Evolutionary conservation across 2,888 invertebrate species (phyloP).

Genomic region (Tetragonula carbonaria): DNA sequence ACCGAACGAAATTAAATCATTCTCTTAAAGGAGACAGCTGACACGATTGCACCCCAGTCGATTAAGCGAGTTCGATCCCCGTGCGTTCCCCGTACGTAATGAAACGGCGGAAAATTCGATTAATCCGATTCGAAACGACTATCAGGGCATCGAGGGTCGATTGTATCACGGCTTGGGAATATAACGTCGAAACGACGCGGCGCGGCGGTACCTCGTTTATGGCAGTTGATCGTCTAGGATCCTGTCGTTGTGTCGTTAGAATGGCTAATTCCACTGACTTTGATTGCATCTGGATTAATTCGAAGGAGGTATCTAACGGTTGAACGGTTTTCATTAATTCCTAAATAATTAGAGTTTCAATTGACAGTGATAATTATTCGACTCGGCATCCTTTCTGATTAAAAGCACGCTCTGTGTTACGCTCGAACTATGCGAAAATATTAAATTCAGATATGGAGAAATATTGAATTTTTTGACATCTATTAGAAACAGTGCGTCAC

Average conservation of each 20-base stretch:
- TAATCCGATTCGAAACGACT: constrained; percentile 20
- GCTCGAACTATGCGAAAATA: too few relatives aligned
- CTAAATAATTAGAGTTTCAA: fast-evolving
- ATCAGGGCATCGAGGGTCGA: not conserved
- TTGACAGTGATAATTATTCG: too few relatives aligned
- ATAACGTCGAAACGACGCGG: not conserved
- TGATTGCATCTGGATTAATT: not conserved
- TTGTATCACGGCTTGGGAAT: not conserved
- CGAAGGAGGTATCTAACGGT: not conserved
- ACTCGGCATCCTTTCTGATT: too few relatives aligned
- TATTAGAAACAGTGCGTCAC: too few relatives aligned
- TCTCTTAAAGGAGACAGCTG: constrained; percentile 31
- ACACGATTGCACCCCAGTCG: constrained; percentile 22
- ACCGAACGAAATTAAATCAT: constrained; percentile 30
- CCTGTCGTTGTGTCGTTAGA: not conserved
- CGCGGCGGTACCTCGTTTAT: not conserved
- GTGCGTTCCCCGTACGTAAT: not conserved
- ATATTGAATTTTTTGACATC: too few relatives aligned
- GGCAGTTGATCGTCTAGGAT: not conserved
- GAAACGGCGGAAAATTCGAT: constrained; percentile 32
- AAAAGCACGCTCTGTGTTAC: too few relatives aligned
- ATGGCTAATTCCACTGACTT: not conserved
- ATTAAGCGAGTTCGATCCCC: constrained; percentile 29
- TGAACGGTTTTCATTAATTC: not conserved
- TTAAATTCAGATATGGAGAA: too few relatives aligned